Percentiles rank a stretch among this genome's conserved stretches.
Evolutionary conservation across 2,113 vertebrate genomes (phyloP).

Genomic region (Colaptes auratus): DNA sequence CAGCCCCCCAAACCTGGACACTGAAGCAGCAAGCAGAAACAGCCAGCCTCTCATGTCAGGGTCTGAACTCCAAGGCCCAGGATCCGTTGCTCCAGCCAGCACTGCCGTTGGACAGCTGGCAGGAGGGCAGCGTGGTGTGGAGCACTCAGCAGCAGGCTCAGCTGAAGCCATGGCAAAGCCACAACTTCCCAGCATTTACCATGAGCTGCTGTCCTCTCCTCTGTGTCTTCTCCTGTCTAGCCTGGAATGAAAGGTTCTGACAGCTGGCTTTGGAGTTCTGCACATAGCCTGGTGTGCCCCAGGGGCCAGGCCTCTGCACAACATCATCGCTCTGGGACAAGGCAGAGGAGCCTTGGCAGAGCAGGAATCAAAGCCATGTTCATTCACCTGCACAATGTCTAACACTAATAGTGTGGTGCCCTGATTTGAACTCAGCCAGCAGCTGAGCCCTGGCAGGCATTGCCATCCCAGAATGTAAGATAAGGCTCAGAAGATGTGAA

Average conservation of each 20-base stretch:
- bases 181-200: not conserved
- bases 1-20: too few species aligned
- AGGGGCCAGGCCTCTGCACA: not conserved
- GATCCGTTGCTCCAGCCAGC: too few species aligned
- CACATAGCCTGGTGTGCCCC: fast-evolving
- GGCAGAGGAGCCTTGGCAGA: not conserved
- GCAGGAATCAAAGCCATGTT: not conserved
- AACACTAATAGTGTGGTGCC: not conserved
- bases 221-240: not conserved
- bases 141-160: too few species aligned
- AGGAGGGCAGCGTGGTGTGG: too few species aligned
- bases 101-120: too few species aligned
- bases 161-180: too few species aligned
- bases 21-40: too few species aligned
- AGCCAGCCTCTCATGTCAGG: too few species aligned
- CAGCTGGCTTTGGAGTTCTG: not conserved
- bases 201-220: not conserved
- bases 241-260: not conserved
- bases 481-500: not conserved
- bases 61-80: too few species aligned
- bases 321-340: not conserved
- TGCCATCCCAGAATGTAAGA: not conserved
- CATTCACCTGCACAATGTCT: not conserved
- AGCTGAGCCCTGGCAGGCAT: not conserved
- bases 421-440: too few species aligned